Evolutionary conservation across 2,888 invertebrate genomes (phyloP), one percentile per base, ranked within the genome.

Genomic region (Drosophila fungiperda): DNA sequence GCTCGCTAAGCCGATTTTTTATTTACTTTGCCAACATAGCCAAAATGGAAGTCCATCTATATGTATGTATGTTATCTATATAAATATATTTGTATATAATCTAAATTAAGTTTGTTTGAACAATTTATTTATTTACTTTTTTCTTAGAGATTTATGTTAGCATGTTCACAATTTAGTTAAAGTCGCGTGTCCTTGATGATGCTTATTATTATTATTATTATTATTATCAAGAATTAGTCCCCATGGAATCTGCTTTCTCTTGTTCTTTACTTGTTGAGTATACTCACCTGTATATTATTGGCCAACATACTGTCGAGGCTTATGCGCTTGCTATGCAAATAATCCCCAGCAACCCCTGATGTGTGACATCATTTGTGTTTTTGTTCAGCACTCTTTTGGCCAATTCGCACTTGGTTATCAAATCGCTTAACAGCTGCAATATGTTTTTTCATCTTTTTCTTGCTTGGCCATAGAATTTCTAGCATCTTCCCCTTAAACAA

Each of bases 1-100:
- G 73, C 68, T 55, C 66, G 20, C 45, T 55, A 68, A 70, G 68
- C 69, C 49, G 54, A 60, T 68, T 70, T 73, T 61, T 45, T 61
- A 60, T 66, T 55, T 55, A 57, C 29, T 66, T 57, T 33, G 23
- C 7, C 9, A 48, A 32, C 29, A 29, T 29, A 26, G 35, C 23
- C 35, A 3, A 17, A 36, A 36, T 36, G 17, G 17, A 17, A 54
- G 54, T 23, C 9, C 9, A 15, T 23, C 32, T 15, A 12, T 6
- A n/a, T 29, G 17, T 50, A 50, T 32, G 32, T 50, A 29, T 42
- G 9, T 29, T 29, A 29, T 29, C 29, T 29, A 29, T 20, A 48
- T 12, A 48, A 32, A 50, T 32, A 26, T 26, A 29, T 29, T 17
- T 49, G 23, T 49, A 49, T 1, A 26, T 9, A 15, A 45, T 23